phyloP scores from a whole-genome alignment of 2,113 vertebrate genomes.

The Hystrix cristata region DNA sequence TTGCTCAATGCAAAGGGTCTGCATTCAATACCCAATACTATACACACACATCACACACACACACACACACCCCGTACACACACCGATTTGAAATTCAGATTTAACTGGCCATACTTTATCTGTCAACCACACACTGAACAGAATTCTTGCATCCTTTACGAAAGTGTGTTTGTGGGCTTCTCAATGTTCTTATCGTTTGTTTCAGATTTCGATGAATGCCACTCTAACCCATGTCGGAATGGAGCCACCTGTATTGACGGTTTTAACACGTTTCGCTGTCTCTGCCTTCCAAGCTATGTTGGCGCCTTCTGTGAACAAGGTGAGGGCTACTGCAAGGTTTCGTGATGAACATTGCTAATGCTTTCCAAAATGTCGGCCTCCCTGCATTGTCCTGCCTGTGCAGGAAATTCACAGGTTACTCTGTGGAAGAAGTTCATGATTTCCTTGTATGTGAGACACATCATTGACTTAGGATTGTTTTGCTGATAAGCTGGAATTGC shows the following conservation, averaged over 20 bases:
- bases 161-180: conserved; percentile 56
- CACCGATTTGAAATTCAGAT: background rate
- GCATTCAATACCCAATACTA: background rate
- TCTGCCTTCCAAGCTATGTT: conserved; percentile 96
- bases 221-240: conserved; percentile 96
- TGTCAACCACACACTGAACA: background rate
- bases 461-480: background rate
- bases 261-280: conserved; percentile 93
- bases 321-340: conserved; percentile 81
- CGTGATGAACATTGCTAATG: background rate
- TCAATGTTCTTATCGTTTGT: conserved; percentile 37
- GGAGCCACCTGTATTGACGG: conserved; percentile 96
- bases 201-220: conserved; percentile 97
- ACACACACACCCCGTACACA: too few relatives aligned
- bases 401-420: background rate
- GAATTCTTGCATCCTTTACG: background rate
- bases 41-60: too few relatives aligned
- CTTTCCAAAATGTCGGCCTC: background rate
- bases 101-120: background rate
- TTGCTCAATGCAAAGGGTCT: background rate
- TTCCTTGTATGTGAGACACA: background rate
- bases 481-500: background rate
- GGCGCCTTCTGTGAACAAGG: conserved; percentile 96
- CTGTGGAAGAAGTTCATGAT: background rate
- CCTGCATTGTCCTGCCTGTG: background rate